Conservation (phyloP, 2,888 invertebrate species). For the Drosophila cognata region DNA sequence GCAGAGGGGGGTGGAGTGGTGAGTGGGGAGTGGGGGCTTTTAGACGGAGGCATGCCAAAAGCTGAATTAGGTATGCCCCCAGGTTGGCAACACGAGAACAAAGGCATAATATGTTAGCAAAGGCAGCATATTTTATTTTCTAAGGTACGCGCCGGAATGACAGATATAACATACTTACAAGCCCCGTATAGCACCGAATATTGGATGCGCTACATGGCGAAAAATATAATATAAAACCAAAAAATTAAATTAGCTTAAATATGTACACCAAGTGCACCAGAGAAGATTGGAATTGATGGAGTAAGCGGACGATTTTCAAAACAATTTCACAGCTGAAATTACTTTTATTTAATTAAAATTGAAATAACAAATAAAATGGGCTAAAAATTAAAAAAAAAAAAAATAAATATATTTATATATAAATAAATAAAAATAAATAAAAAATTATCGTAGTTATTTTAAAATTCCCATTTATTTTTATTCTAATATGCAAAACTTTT, state of each 20-base stretch:
- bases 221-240: neutral
- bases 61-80: conserved; percentile 56
- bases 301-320: accelerated
- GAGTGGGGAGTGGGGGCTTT: conserved; percentile 20
- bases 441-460: too few species aligned
- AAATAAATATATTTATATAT: too few species aligned
- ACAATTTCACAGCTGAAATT: neutral
- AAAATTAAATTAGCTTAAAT: neutral
- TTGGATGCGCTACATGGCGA: conserved; percentile 18
- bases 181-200: neutral
- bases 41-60: conserved; percentile 43
- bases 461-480: too few species aligned
- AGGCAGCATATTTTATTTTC: conserved; percentile 74
- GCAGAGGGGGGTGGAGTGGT: neutral
- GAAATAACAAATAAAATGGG: neutral
- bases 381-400: neutral
- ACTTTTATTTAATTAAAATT: neutral
- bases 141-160: conserved; percentile 57
- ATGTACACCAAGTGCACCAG: neutral
- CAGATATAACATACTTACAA: conserved; percentile 51
- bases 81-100: conserved; percentile 51
- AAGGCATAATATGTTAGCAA: conserved; percentile 51
- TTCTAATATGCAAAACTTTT: too few species aligned
- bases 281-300: neutral
- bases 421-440: too few species aligned